Base-by-base conservation (phyloP, 2,797 vertebrate species). In the Buphagus erythrorhynchus region DNA sequence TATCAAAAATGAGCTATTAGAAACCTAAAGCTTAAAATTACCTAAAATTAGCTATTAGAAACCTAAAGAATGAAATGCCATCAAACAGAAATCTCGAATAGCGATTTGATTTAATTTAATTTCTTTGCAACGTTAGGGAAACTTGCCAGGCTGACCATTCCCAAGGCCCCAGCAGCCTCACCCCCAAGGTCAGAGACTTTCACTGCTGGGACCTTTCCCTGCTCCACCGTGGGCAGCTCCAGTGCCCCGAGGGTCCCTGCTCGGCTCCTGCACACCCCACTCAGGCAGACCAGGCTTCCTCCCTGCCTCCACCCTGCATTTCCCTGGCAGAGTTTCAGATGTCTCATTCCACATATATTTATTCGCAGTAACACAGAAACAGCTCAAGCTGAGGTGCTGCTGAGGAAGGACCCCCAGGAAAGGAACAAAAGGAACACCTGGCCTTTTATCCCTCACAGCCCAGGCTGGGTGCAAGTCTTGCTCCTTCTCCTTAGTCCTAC, bases 201-300 rank as follows among this genome's bases (percentile, higher is more conserved):
- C 48, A 3, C 26, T 12, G 54, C 3, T 31, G 26, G 20, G 7
- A n/a, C 35, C 24, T 16, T 49, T 48, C 25, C 6, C 45, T 46
- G 22, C 45, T 21, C 29, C 45, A 14, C 7, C 1, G 0, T 1
- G 6, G n/a, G 36, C 0, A 0, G 16, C 45, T 57, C 36, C 42
- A 9, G 20, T 5, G 55, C 21, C 57, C 33, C 0, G 0, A 17
- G 2, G 24, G 13, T 40, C 43, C 43, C 43, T 43, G 19, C 43
- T 11, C 3, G 19, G 43, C 46, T 9, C 38, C 51, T 24, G 33
- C 24, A 29, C 16, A 33, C 1, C 18, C 14, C 33, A 8, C 25
- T 15, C 63, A 26, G 13, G 9, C 33, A 18, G 9, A 68, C 16
- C 28, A 29, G 46, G 5, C 6, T 33, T 33, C 38, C n/a, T 33